Conservation (phyloP, 1,140 invertebrate species). For the Halesus radiatus region DNA sequence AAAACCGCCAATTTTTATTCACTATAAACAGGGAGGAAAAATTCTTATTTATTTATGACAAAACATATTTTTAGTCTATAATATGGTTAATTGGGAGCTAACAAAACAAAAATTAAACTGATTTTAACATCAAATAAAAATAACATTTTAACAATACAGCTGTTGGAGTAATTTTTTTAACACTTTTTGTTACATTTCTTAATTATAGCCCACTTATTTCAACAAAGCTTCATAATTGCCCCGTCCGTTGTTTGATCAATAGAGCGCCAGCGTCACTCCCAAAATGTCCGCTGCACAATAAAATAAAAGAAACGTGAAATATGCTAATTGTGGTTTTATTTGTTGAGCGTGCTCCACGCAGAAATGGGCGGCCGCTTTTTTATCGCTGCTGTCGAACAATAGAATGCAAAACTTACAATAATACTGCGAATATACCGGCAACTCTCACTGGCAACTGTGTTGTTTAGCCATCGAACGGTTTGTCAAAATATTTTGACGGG, state of each 20-base stretch:
- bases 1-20: too few species aligned
- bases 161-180: too few species aligned
- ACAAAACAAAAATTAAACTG: not conserved
- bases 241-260: conserved; percentile 15
- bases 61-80: too few species aligned
- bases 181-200: not conserved
- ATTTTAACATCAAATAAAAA: not conserved
- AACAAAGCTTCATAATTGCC: not conserved
- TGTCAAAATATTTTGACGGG: too few species aligned
- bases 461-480: too few species aligned
- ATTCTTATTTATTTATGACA: too few species aligned
- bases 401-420: too few species aligned
- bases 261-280: conserved; percentile 8
- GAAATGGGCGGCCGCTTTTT: conserved; percentile 42
- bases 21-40: too few species aligned
- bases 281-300: conserved; percentile 1
- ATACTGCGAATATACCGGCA: too few species aligned
- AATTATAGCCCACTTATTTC: not conserved
- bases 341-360: conserved; percentile 23
- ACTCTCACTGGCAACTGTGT: too few species aligned
- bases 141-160: too few species aligned
- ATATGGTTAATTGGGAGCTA: not conserved
- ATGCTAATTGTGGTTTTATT: conserved; percentile 56
- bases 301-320: conserved; percentile 43
- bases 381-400: not conserved